phyloP scores from a whole-genome alignment of 53 echinoderm and acorn worm species.

The Patiria pectinifera region DNA sequence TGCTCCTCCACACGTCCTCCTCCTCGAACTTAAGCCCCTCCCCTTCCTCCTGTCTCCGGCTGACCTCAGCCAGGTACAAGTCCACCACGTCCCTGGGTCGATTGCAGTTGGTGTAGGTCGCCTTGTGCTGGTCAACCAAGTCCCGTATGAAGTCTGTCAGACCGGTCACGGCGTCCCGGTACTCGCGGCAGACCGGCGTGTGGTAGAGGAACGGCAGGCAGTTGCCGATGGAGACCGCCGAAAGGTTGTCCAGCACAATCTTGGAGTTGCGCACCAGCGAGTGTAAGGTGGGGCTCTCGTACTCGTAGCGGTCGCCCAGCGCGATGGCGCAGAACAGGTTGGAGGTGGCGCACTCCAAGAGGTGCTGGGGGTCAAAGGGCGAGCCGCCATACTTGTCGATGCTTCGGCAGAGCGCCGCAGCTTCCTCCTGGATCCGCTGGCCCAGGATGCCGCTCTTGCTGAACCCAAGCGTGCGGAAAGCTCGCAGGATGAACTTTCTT shows the following conservation, averaged over 20 bases:
- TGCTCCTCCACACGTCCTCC: constrained; percentile 60
- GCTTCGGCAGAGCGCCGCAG: constrained; percentile 25
- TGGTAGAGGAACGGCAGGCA: constrained; percentile 68
- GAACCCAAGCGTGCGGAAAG: constrained; percentile 59
- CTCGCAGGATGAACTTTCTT: constrained; percentile 64
- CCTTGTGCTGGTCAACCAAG: constrained; percentile 22
- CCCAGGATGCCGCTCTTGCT: constrained; percentile 61
- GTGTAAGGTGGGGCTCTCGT: constrained; percentile 47
- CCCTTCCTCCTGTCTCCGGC: constrained; percentile 4
- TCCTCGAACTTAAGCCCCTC: constrained; percentile 36
- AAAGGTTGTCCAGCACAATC: constrained; percentile 44
- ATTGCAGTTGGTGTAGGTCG: constrained; percentile 60
- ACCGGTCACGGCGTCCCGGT: constrained; percentile 34
- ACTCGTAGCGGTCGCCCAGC: constrained; percentile 69
- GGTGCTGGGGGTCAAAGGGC: constrained; percentile 57
- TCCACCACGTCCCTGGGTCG: constrained; percentile 65
- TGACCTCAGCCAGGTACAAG: constrained; percentile 65
- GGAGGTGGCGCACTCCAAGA: constrained; percentile 44
- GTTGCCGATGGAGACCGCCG: constrained; percentile 48
- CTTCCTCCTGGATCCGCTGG: constrained; percentile 60
- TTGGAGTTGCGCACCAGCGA: constrained; percentile 58
- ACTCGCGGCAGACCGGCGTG: constrained; percentile 54
- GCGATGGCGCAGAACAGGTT: constrained; percentile 70
- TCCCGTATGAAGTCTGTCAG: constrained; percentile 43
- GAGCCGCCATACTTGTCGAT: constrained; percentile 35